phyloP scores from a whole-genome alignment of 2,797 vertebrate genomes.

The Galaxias olidus region DNA sequence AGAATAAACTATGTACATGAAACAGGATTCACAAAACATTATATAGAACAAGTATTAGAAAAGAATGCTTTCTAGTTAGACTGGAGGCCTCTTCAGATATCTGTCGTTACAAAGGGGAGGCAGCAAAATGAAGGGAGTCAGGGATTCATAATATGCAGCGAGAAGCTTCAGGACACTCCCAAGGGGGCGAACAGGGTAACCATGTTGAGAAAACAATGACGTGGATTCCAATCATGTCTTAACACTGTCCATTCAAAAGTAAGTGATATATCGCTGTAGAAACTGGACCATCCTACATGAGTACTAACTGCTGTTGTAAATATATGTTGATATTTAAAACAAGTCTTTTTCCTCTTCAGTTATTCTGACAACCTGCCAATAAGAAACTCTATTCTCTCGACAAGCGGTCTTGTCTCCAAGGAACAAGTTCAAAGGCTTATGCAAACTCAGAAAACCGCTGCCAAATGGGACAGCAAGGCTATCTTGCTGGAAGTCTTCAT shows the following conservation, averaged over 20 bases:
- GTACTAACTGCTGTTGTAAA: not conserved
- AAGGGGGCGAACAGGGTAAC: slow-evolving; percentile 41
- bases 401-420: slow-evolving; percentile 19
- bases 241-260: slow-evolving; percentile 27
- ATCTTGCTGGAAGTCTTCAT: not conserved
- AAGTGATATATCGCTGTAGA: not conserved
- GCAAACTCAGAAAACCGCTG: slow-evolving; percentile 11
- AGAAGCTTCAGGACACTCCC: slow-evolving; percentile 25
- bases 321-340: not conserved
- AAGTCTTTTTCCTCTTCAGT: not conserved
- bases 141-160: slow-evolving; percentile 14
- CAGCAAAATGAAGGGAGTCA: slow-evolving; percentile 20
- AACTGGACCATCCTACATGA: not conserved
- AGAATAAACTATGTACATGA: no score
- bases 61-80: not conserved
- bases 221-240: slow-evolving; percentile 58
- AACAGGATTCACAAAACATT: no score
- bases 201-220: slow-evolving; percentile 50
- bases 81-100: slow-evolving; percentile 35
- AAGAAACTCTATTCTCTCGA: slow-evolving; percentile 13
- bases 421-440: slow-evolving; percentile 13
- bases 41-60: no score
- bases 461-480: slow-evolving; percentile 23
- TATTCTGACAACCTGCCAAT: not conserved
- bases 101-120: slow-evolving; percentile 24